Evolutionary conservation across 2,797 vertebrate genomes (phyloP).

Genomic region (Hipposideros larvatus): DNA sequence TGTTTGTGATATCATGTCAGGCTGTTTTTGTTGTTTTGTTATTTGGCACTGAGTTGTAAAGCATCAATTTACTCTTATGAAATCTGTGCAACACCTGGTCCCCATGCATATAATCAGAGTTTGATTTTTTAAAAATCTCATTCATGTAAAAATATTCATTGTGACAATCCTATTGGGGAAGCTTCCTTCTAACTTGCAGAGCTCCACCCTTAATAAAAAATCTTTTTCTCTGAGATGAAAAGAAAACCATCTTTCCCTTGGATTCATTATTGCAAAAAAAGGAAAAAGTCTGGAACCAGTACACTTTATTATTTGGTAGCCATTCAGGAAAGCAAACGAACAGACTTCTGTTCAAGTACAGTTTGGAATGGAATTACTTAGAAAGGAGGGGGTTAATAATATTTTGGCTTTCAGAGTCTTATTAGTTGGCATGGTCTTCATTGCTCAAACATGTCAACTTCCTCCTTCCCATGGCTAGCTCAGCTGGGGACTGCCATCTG

Average conservation of each 20-base stretch:
- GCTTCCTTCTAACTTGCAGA: slow-evolving; percentile 56
- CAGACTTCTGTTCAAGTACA: slow-evolving; percentile 44
- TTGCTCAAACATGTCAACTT: slow-evolving; percentile 78
- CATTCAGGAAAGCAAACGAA: neutral
- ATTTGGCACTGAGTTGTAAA: slow-evolving; percentile 2
- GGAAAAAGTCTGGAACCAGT: slow-evolving; percentile 12
- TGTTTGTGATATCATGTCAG: neutral
- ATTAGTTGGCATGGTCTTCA: slow-evolving; percentile 56
- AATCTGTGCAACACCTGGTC: neutral
- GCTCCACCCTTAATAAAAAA: neutral
- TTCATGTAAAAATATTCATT: slow-evolving; percentile 45
- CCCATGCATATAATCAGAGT: neutral
- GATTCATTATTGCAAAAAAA: neutral
- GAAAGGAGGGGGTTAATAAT: slow-evolving; percentile 72
- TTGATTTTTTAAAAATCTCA: neutral
- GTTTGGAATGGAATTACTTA: slow-evolving; percentile 7
- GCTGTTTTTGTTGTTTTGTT: neutral
- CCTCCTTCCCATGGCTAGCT: slow-evolving; percentile 73
- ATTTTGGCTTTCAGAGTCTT: slow-evolving; percentile 64
- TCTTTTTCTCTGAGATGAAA: neutral
- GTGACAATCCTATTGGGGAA: neutral
- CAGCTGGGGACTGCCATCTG: slow-evolving; percentile 75
- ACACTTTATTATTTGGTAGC: slow-evolving; percentile 14
- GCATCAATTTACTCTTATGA: neutral
- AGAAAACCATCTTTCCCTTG: slow-evolving; percentile 16